Evolutionary conservation across 2,113 vertebrate genomes (phyloP).

Genomic region (Sclerurus mexicanus): DNA sequence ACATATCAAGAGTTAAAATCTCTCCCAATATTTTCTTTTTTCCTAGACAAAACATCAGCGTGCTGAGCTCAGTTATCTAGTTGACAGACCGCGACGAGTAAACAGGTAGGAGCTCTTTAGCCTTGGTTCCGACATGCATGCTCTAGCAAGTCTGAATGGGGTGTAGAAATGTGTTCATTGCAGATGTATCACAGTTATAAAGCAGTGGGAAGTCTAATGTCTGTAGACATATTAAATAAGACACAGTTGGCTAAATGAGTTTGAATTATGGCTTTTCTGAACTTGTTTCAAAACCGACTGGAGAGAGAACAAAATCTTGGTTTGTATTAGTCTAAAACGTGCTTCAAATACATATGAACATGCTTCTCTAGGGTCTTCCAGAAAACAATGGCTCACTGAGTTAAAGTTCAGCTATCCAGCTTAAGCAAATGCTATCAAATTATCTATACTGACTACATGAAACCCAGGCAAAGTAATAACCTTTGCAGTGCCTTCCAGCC

Average conservation of each 20-base stretch:
- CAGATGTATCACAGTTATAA: not conserved
- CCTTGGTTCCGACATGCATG: not conserved
- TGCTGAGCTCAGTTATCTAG: constrained; percentile 96
- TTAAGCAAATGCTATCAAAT: not conserved
- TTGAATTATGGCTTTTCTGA: not conserved
- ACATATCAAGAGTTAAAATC: constrained; percentile 36
- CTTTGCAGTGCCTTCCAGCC: not conserved
- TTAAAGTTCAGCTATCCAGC: not conserved
- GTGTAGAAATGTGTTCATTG: not conserved
- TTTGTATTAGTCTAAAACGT: not conserved
- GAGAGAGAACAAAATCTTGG: not conserved
- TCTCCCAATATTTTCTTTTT: constrained; percentile 58
- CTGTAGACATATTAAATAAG: not conserved
- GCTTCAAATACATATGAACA: not conserved
- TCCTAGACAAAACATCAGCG: constrained; percentile 96
- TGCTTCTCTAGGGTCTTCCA: not conserved
- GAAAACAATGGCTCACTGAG: not conserved
- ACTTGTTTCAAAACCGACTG: not conserved
- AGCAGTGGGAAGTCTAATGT: not conserved
- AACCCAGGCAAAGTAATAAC: not conserved
- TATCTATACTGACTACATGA: not conserved
- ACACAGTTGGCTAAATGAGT: not conserved
- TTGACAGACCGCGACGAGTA: constrained; percentile 94
- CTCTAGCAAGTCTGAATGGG: not conserved
- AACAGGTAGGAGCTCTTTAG: constrained; percentile 86